A percentile compares a stretch with the other conserved stretches of the same genome.
These are phyloP conservation scores for Belgica antarctica DNA, from an alignment of 2,888 invertebrate species.

Conservation along the genomic window DNA sequence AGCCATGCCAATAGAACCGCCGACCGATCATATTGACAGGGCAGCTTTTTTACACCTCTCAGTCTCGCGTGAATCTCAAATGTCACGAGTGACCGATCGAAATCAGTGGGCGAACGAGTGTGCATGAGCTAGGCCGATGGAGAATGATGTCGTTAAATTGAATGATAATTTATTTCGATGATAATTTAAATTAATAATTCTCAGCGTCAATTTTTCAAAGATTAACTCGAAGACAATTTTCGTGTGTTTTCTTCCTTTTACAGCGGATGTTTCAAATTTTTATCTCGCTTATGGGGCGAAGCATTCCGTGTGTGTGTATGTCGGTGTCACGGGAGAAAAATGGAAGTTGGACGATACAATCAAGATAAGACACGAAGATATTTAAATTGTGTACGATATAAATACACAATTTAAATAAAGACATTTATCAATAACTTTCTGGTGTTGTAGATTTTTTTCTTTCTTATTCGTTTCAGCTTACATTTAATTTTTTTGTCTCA, in stretches of 20 bases:
- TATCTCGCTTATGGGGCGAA: conserved; percentile 9
- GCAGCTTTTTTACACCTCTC: background rate
- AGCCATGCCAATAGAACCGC: background rate
- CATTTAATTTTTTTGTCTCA: conserved; percentile 10
- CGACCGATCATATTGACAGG: background rate
- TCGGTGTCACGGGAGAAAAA: conserved; percentile 20
- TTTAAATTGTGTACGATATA: conserved; percentile 34
- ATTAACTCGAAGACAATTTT: conserved; percentile 27
- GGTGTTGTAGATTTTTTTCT: background rate
- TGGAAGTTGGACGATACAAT: conserved; percentile 39
- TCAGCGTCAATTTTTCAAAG: conserved; percentile 39
- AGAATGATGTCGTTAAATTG: conserved; percentile 20
- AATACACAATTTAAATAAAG: conserved; percentile 41
- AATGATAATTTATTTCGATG: conserved; percentile 42
- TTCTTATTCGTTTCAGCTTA: background rate
- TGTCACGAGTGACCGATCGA: background rate
- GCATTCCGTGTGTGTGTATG: background rate
- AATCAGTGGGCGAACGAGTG: background rate
- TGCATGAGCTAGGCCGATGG: background rate
- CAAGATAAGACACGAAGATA: conserved; percentile 42
- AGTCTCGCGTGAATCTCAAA: background rate
- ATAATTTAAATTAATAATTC: conserved; percentile 44
- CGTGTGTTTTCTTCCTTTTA: background rate
- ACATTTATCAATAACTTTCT: conserved; percentile 43
- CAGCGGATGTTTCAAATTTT: conserved; percentile 38